Conservation (phyloP, 2,113 vertebrate genomes). For the Trogon melanurus region DNA sequence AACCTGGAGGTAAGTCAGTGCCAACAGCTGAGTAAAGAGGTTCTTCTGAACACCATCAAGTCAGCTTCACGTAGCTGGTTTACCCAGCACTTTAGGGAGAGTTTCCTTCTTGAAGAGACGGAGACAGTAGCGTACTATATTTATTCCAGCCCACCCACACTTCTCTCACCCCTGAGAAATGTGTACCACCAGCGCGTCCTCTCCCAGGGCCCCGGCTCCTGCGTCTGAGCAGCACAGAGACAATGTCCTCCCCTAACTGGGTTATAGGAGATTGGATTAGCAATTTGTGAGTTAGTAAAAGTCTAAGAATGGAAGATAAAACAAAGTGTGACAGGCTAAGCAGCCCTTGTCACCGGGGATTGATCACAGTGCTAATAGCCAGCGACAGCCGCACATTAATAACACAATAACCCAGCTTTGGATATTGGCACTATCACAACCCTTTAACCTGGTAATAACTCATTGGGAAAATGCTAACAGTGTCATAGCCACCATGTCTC, state of each 20-base stretch:
- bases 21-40: neutral
- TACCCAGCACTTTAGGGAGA: neutral
- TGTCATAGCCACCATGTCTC: slow-evolving; percentile 23
- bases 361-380: slow-evolving; percentile 85
- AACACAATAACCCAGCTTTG: slow-evolving; percentile 86
- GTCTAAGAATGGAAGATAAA: slow-evolving; percentile 83
- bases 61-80: neutral
- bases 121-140: neutral
- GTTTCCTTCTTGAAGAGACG: neutral
- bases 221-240: neutral
- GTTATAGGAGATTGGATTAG: slow-evolving; percentile 88
- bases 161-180: neutral
- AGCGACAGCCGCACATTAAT: slow-evolving; percentile 84
- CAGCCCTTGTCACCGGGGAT: slow-evolving; percentile 79
- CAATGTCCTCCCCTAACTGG: slow-evolving; percentile 78
- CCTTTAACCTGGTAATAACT: slow-evolving; percentile 80
- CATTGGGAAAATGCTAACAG: slow-evolving; percentile 58
- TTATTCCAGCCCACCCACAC: neutral
- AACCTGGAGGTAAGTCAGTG: neutral
- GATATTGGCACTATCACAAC: slow-evolving; percentile 85
- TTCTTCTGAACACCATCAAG: neutral
- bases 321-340: slow-evolving; percentile 85
- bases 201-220: neutral
- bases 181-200: neutral
- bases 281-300: slow-evolving; percentile 88